Percentiles rank a stretch among this genome's conserved stretches.
Conservation (phyloP, 2,113 vertebrate genomes). For the Sakesphorus luctuosus region DNA sequence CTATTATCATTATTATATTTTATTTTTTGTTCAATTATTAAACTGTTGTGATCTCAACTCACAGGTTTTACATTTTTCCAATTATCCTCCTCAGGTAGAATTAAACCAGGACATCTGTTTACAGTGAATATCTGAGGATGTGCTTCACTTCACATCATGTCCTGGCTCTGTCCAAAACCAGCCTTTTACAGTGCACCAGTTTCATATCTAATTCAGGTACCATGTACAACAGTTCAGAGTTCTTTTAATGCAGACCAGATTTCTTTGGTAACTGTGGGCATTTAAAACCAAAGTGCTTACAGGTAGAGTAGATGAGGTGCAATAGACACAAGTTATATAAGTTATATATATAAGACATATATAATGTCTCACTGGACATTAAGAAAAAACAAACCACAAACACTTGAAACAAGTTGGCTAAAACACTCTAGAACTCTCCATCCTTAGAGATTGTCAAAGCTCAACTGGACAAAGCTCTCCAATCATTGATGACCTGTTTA, state of each 20-base stretch:
- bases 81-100: background rate
- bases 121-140: background rate
- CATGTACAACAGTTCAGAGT: background rate
- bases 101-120: background rate
- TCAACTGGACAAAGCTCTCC: background rate
- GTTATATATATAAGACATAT: background rate
- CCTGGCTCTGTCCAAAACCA: background rate
- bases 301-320: background rate
- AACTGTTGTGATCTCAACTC: background rate
- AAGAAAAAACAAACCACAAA: background rate
- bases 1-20: background rate
- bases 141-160: background rate
- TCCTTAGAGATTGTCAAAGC: background rate
- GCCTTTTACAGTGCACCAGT: background rate
- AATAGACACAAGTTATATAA: background rate
- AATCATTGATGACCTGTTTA: background rate
- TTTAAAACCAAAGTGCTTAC: background rate
- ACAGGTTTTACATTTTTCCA: background rate
- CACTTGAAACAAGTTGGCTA: background rate
- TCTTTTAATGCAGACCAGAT: background rate
- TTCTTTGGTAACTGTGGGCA: background rate
- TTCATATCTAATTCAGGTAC: background rate
- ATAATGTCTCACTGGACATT: background rate
- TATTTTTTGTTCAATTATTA: background rate
- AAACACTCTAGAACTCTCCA: background rate